phyloP scores from a whole-genome alignment of 2,797 vertebrate species.

The Bradypodion ventrale region DNA sequence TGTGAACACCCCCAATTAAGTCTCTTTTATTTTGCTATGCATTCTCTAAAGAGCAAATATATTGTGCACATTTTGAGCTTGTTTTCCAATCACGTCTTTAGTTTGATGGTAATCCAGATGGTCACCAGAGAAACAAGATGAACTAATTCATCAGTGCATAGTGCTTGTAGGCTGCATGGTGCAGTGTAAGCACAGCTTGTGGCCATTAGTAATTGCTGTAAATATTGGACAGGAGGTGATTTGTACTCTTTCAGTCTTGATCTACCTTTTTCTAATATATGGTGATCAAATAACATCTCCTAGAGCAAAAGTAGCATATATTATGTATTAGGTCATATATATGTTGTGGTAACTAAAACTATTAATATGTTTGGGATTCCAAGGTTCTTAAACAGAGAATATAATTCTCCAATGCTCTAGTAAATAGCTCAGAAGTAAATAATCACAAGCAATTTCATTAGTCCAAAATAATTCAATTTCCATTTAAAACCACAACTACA shows the following conservation, averaged over 20 bases:
- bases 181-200: conserved; percentile 43
- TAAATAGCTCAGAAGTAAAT: not conserved
- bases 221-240: conserved; percentile 44
- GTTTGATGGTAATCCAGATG: conserved; percentile 48
- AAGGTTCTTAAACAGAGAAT: not conserved
- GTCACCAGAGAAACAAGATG: conserved; percentile 50
- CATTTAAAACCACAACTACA: not conserved
- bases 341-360: rapidly evolving
- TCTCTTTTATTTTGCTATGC: conserved; percentile 5
- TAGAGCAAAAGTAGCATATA: not conserved
- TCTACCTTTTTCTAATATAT: conserved; percentile 15
- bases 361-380: not conserved
- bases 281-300: not conserved
- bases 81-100: conserved; percentile 41
- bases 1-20: not conserved
- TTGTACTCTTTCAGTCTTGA: conserved; percentile 11
- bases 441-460: not conserved
- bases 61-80: conserved; percentile 43
- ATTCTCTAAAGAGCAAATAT: conserved; percentile 32
- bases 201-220: conserved; percentile 49
- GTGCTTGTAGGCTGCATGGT: conserved; percentile 45
- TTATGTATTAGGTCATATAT: not conserved
- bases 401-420: not conserved
- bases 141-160: conserved; percentile 54
- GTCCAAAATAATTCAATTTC: not conserved